Conservation (phyloP, 2,888 invertebrate genomes). For the Folsomia manolachei region DNA sequence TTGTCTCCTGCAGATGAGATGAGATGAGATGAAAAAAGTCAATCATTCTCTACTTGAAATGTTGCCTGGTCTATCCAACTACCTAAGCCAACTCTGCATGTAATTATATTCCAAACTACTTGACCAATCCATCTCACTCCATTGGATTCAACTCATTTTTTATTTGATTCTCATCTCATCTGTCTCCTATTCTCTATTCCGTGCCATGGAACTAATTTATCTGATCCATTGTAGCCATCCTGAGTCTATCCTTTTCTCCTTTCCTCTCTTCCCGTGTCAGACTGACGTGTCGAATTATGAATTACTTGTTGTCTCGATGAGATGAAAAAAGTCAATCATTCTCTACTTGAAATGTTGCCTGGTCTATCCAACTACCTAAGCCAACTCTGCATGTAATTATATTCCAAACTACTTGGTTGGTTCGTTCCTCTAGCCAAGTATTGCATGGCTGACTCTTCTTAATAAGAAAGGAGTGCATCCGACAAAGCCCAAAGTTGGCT, state of each 20-base stretch:
- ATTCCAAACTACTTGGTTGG: background rate
- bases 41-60: slow-evolving; percentile 9
- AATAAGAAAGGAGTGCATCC: slow-evolving; percentile 5
- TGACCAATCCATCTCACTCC: too few relatives aligned
- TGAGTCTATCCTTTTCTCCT: background rate
- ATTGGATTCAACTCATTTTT: too few relatives aligned
- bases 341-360: background rate
- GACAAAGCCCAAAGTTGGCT: background rate
- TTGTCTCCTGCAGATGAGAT: slow-evolving; percentile 3
- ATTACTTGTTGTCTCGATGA: background rate
- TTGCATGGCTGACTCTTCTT: too few relatives aligned
- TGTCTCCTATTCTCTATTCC: too few relatives aligned
- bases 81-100: too few relatives aligned
- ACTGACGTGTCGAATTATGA: slow-evolving; percentile 6
- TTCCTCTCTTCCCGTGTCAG: background rate
- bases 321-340: slow-evolving; percentile 19
- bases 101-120: background rate
- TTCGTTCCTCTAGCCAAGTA: too few relatives aligned
- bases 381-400: background rate
- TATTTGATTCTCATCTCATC: too few relatives aligned
- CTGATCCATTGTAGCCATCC: too few relatives aligned
- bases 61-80: too few relatives aligned
- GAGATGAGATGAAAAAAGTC: slow-evolving; percentile 7
- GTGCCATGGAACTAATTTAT: too few relatives aligned
- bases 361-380: too few relatives aligned